These are phyloP conservation scores for Bubo bubo DNA, from an alignment of 2,113 vertebrate genomes.

Conservation along the genomic window DNA sequence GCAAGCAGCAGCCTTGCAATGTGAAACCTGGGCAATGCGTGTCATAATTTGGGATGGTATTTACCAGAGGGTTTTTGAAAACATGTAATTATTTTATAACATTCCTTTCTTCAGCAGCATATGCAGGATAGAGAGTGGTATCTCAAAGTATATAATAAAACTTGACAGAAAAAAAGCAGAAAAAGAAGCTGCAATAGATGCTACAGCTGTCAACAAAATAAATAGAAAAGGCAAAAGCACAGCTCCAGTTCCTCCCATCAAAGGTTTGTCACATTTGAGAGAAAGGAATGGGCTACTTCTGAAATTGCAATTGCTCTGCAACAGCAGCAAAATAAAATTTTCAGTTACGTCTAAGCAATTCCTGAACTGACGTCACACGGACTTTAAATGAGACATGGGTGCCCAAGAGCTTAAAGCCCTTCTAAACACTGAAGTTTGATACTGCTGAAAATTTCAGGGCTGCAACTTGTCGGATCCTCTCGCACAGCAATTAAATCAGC, in stretches of 20 bases:
- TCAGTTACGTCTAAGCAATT: not conserved
- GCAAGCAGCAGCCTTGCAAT: conserved; percentile 77
- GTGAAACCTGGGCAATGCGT: conserved; percentile 78
- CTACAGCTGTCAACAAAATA: conserved; percentile 3
- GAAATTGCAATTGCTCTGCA: conserved; percentile 1
- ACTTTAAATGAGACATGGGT: not conserved
- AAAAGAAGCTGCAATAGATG: conserved; percentile 66
- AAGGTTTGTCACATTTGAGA: conserved; percentile 10
- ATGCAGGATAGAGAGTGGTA: conserved; percentile 66
- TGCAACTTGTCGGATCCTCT: conserved; percentile 2
- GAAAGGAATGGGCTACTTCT: not conserved
- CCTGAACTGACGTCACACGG: not conserved
- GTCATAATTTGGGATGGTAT: conserved; percentile 76
- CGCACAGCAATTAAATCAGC: not conserved
- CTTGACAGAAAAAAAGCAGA: conserved; percentile 27
- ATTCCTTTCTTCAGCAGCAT: conserved; percentile 73
- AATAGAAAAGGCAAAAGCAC: conserved; percentile 39
- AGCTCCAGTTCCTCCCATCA: conserved; percentile 30
- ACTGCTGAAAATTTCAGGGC: conserved; percentile 16
- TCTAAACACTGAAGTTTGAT: conserved; percentile 11
- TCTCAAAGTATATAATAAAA: conserved; percentile 67
- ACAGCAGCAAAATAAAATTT: conserved; percentile 17
- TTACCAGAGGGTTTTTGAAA: conserved; percentile 78
- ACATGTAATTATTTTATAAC: conserved; percentile 77
- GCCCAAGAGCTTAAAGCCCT: conserved; percentile 29